A percentile compares a stretch with the other conserved stretches of the same genome.
phyloP scores from a whole-genome alignment of 2,888 invertebrate species.

The Sussaba pulchella region DNA sequence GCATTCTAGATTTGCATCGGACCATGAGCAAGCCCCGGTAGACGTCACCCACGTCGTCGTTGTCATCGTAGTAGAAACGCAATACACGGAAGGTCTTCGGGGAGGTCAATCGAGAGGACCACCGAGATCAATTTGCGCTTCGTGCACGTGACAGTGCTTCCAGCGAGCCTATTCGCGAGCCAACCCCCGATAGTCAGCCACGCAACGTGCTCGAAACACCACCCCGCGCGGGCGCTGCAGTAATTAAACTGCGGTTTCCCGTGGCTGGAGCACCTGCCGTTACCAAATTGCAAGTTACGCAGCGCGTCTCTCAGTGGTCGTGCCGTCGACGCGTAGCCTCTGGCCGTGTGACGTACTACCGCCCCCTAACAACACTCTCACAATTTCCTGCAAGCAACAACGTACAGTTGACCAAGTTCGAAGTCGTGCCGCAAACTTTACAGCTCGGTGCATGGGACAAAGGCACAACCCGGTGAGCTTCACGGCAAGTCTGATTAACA shows the following conservation, averaged over 20 bases:
- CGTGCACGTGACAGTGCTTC: slow-evolving; percentile 80
- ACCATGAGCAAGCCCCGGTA: slow-evolving; percentile 15
- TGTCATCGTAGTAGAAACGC: slow-evolving; percentile 36
- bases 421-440: slow-evolving; percentile 61
- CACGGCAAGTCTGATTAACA: neutral
- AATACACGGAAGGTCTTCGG: slow-evolving; percentile 56
- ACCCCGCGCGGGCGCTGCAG: slow-evolving; percentile 71
- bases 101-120: slow-evolving; percentile 73
- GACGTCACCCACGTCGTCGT: slow-evolving; percentile 30
- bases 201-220: slow-evolving; percentile 40
- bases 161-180: slow-evolving; percentile 79
- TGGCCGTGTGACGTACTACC: slow-evolving; percentile 30
- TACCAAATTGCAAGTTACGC: slow-evolving; percentile 81
- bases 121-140: slow-evolving; percentile 80
- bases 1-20: slow-evolving; percentile 29
- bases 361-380: slow-evolving; percentile 32
- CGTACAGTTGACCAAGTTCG: slow-evolving; percentile 59
- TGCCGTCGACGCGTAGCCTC: slow-evolving; percentile 55
- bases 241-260: slow-evolving; percentile 82
- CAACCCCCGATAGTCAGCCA: slow-evolving; percentile 35
- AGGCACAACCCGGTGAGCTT: neutral
- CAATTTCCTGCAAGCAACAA: slow-evolving; percentile 18
- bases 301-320: slow-evolving; percentile 77
- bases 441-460: slow-evolving; percentile 11
- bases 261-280: slow-evolving; percentile 81